Evolutionary conservation across 2,797 vertebrate genomes (phyloP).

Genomic region (Rhincodon typus): DNA sequence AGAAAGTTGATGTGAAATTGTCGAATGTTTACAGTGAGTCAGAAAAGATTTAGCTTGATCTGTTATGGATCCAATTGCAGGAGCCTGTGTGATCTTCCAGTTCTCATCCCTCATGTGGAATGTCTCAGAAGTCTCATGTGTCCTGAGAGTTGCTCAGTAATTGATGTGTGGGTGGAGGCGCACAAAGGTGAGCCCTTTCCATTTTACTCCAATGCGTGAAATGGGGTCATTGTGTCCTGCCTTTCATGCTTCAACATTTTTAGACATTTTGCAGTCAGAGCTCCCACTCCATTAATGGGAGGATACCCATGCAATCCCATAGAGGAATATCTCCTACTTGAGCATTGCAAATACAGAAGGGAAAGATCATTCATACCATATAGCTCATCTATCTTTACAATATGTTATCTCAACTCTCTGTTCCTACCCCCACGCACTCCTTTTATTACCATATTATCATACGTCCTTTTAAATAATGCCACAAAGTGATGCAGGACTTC

Average conservation of each 20-base stretch:
- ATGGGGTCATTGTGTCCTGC: background rate
- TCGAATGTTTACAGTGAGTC: background rate
- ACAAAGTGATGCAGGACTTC: background rate
- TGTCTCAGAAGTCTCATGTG: background rate
- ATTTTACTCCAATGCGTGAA: background rate
- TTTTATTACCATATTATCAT: background rate
- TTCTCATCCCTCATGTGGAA: background rate
- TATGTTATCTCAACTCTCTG: background rate
- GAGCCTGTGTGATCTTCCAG: background rate
- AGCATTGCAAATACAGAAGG: background rate
- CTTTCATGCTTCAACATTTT: background rate
- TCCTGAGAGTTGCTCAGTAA: background rate
- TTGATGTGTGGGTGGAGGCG: no score
- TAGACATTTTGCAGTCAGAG: background rate
- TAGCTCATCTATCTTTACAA: background rate
- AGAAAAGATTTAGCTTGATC: conserved; percentile 20
- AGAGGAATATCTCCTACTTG: background rate
- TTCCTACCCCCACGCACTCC: background rate
- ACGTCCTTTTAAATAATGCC: background rate
- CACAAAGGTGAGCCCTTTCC: background rate
- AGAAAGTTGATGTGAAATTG: conserved; percentile 23
- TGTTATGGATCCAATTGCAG: background rate
- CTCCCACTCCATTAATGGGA: no score
- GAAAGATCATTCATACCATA: background rate
- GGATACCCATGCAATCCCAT: no score